Evolutionary conservation across 2,113 vertebrate genomes (phyloP).

Genomic region (Sciurus niger): DNA sequence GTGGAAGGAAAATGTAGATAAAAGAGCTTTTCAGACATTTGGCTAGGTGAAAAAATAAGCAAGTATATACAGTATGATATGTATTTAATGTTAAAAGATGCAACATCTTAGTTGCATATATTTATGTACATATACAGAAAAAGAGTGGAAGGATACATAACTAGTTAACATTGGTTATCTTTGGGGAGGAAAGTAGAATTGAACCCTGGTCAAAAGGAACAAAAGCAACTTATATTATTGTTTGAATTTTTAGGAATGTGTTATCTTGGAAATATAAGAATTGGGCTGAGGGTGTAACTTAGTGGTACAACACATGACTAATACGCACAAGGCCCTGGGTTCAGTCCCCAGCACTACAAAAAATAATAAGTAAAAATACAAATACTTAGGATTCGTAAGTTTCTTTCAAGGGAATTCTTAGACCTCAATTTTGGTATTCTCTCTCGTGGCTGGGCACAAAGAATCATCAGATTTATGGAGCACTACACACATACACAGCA

Average conservation of each 20-base stretch:
- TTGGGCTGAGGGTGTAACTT: not conserved
- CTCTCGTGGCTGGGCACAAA: not conserved
- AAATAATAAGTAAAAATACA: not conserved
- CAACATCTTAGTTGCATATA: not conserved
- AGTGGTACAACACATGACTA: not conserved
- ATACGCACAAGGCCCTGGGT: not conserved
- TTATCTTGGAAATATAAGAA: slow-evolving; percentile 34
- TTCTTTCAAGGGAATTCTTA: slow-evolving; percentile 38
- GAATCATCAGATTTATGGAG: slow-evolving; percentile 38
- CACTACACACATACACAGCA: not conserved
- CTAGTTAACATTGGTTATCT: slow-evolving; percentile 5
- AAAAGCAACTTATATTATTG: slow-evolving; percentile 1
- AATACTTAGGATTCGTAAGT: not conserved
- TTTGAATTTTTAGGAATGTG: slow-evolving; percentile 50
- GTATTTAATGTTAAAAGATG: slow-evolving; percentile 48
- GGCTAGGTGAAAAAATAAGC: slow-evolving; percentile 11
- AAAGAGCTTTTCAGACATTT: not conserved
- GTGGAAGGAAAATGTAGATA: not conserved
- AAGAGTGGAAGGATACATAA: not conserved
- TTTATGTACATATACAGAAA: slow-evolving; percentile 38
- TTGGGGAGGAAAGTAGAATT: slow-evolving; percentile 10
- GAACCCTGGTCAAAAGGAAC: not conserved
- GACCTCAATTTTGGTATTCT: slow-evolving; percentile 60
- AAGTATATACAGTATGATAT: not conserved
- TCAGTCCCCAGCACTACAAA: not conserved